A percentile compares a stretch with the other conserved stretches of the same genome.
Conservation (phyloP, 2,888 invertebrate species). For the Leptinotarsa juncta region DNA sequence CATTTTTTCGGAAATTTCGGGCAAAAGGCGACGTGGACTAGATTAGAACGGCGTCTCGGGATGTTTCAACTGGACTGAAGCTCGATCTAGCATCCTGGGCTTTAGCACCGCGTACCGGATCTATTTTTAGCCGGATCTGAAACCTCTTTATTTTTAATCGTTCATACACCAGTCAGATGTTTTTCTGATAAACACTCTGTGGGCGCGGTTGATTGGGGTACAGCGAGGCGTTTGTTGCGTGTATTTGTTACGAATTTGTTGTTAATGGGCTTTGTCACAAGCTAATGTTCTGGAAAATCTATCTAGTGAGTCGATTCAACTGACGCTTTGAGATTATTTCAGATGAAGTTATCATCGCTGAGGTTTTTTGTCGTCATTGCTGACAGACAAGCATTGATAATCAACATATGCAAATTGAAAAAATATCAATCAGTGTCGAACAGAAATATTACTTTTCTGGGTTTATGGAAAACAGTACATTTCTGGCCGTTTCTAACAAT, state of each 20-base stretch:
- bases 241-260: slow-evolving; percentile 10
- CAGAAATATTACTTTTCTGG: no score
- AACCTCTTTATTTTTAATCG: slow-evolving; percentile 42
- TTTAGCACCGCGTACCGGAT: slow-evolving; percentile 51
- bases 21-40: slow-evolving; percentile 37
- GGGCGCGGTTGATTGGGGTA: slow-evolving; percentile 24
- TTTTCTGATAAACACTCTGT: slow-evolving; percentile 29
- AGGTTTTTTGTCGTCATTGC: no score
- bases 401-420: no score
- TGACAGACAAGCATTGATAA: no score
- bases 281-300: slow-evolving; percentile 13
- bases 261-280: slow-evolving; percentile 2
- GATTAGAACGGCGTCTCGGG: slow-evolving; percentile 56
- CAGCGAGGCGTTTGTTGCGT: neutral
- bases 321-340: neutral
- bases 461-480: no score
- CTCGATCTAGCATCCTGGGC: slow-evolving; percentile 52
- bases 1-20: slow-evolving; percentile 68
- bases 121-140: slow-evolving; percentile 37
- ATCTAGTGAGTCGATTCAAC: neutral
- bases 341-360: neutral
- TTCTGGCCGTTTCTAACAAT: no score
- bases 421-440: no score
- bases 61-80: slow-evolving; percentile 60
- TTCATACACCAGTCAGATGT: slow-evolving; percentile 31